Evolutionary conservation across 2,113 vertebrate genomes (phyloP), one percentile per base, ranked within the genome.

Genomic region (Ivindomyrus marchei): DNA sequence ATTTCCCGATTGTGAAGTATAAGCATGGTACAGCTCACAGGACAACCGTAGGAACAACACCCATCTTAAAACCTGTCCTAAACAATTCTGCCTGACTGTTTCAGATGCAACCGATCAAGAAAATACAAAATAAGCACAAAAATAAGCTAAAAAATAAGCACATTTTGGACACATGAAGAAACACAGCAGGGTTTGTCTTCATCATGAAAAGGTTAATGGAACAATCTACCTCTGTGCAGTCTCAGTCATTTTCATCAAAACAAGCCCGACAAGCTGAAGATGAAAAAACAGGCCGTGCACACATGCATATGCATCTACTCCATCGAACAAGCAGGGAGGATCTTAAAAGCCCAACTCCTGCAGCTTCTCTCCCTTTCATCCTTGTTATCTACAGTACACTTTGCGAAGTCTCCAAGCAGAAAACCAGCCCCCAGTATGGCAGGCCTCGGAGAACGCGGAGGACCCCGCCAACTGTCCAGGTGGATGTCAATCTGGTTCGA

Each of bases 221-320:
- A 42, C 36, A 24, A 19, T 45, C 56, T 19, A 45, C 36, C 52
- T 39, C 36, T 45, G 36, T 45, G 53, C 87, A 27, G 52, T 66
- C 62, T 88, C 56, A 58, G 58, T 58, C 56, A 66, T 88, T 62
- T 88, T 88, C 87, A 88, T 24, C 52, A 62, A 52, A 87, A 53
- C 85, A 36, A 52, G 49, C 49, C 15, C 0, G 27, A 45, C 50
- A 19, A 62, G 21, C 7, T 10, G 19, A 62, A 88, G 56, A 62
- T n/a, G 39, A 31, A 66, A 88, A 88, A 88, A 58, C 31, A 21
- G 31, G 9, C 87, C 31, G 0, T 2, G 53, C 17, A 87, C 31
- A 56, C n/a, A 39, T 36, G 45, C 47, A 80, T 80, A 47, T 89
- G 46, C 74, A 77, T 83, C 47, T 80, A 21, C 74, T 53, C 36